Evolutionary conservation across 2,797 vertebrate genomes (phyloP).

Genomic region (Miichthys miiuy): DNA sequence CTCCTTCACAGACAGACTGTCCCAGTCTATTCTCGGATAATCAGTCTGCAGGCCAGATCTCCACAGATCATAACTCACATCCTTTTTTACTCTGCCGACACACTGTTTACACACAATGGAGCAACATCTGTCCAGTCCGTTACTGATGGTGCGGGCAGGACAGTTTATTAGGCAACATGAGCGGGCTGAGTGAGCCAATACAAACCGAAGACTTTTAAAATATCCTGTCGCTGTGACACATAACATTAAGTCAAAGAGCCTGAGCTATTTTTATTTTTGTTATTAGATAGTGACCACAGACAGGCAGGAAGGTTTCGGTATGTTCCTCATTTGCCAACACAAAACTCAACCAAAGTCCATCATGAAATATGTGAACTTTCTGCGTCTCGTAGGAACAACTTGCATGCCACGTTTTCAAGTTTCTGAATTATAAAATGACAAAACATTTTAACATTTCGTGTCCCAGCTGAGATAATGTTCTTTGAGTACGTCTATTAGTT

Average conservation of each 20-base stretch:
- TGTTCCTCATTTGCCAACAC: not conserved
- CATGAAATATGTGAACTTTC: not conserved
- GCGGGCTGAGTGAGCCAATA: not conserved
- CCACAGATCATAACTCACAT: constrained; percentile 20
- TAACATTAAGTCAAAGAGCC: not conserved
- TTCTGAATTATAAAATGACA: no score
- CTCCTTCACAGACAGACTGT: not conserved
- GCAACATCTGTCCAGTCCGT: not conserved
- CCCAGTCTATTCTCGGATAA: constrained; percentile 27
- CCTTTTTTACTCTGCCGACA: constrained; percentile 12
- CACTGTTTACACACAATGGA: constrained; percentile 19
- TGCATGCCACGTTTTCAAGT: no score
- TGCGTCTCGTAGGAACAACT: not conserved
- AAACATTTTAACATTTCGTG: no score
- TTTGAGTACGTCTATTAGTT: no score
- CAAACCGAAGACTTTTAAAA: not conserved
- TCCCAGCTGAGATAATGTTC: no score
- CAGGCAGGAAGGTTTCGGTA: not conserved
- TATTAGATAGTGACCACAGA: not conserved
- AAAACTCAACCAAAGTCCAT: not conserved
- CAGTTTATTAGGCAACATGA: not conserved
- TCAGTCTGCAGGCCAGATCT: constrained; percentile 6
- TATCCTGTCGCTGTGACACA: not conserved
- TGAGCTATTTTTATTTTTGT: not conserved
- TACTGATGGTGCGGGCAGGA: not conserved